phyloP scores from a whole-genome alignment of 92 coral and sea anemone species.

The Montipora capitata region DNA sequence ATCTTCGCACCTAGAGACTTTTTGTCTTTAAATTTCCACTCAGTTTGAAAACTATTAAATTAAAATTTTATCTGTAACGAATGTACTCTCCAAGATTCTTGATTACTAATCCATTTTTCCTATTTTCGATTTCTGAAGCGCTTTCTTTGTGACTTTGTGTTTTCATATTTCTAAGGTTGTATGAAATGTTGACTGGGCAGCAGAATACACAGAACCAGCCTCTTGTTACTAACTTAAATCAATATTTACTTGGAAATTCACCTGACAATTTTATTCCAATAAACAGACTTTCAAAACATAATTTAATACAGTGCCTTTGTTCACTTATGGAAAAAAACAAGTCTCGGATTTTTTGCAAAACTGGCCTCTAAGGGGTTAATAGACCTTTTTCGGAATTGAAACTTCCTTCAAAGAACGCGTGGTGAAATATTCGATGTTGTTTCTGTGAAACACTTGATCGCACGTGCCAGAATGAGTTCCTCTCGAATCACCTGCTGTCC shows the following conservation, averaged over 20 bases:
- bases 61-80: too few species aligned
- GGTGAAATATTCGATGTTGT: not conserved
- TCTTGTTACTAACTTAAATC: not conserved
- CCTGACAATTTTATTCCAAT: slow-evolving; percentile 20
- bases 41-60: too few species aligned
- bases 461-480: slow-evolving; percentile 33
- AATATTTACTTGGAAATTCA: slow-evolving; percentile 40
- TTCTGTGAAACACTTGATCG: slow-evolving; percentile 42
- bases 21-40: not conserved
- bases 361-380: not conserved
- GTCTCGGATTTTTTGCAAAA: not conserved
- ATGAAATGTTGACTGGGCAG: not conserved
- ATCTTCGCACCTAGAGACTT: not conserved
- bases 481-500: slow-evolving; percentile 55
- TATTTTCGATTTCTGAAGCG: not conserved
- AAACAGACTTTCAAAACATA: slow-evolving; percentile 21
- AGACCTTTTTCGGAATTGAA: too few species aligned
- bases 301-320: not conserved
- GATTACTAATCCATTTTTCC: not conserved
- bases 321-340: not conserved
- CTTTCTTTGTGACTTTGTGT: not conserved
- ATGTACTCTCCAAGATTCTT: too few species aligned
- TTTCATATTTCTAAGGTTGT: not conserved
- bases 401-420: not conserved
- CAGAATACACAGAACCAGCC: not conserved